phyloP scores from a whole-genome alignment of 2,888 invertebrate species.

The Octonoba sinensis region DNA sequence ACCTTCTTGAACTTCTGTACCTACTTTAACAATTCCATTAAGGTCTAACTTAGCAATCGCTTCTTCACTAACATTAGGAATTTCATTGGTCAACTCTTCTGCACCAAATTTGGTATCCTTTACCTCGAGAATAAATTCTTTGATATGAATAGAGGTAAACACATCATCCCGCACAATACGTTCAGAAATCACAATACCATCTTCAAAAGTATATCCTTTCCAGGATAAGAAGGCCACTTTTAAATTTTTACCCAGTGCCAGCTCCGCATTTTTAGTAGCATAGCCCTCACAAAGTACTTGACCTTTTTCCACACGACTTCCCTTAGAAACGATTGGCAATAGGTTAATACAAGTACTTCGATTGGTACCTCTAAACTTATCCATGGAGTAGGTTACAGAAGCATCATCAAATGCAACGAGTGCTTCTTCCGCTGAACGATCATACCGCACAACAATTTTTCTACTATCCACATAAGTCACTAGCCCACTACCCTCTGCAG shows the following conservation, averaged over 20 bases:
- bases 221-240: slow-evolving; percentile 64
- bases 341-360: background rate
- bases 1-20: background rate
- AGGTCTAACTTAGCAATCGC: background rate
- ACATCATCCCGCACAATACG: slow-evolving; percentile 54
- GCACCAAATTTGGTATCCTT: background rate
- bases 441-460: background rate
- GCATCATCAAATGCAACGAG: too few species aligned
- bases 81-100: background rate
- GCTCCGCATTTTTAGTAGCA: too few species aligned
- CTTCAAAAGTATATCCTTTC: slow-evolving; percentile 66
- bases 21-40: background rate
- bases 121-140: background rate
- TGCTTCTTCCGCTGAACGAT: background rate
- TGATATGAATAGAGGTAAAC: slow-evolving; percentile 41
- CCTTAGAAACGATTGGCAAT: slow-evolving; percentile 20
- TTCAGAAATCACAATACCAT: slow-evolving; percentile 63
- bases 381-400: slow-evolving; percentile 32
- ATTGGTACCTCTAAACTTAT: slow-evolving; percentile 10
- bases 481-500: slow-evolving; percentile 19
- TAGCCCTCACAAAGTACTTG: too few species aligned
- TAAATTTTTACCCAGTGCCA: slow-evolving; percentile 58
- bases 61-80: background rate
- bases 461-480: slow-evolving; percentile 12
- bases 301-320: too few species aligned